phyloP scores from a whole-genome alignment of 2,113 vertebrate species.

The Thermophis baileyi region DNA sequence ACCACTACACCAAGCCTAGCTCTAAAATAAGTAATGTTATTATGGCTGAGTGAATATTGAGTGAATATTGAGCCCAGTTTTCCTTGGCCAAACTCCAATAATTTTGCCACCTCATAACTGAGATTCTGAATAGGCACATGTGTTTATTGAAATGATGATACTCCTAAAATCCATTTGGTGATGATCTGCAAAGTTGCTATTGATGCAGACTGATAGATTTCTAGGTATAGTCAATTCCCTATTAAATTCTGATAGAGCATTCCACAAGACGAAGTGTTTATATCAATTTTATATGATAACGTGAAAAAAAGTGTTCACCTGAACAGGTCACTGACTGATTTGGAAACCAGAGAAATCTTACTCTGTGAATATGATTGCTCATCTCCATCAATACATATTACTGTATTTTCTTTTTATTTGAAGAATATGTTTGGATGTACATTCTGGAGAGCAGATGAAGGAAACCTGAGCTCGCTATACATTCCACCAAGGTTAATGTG shows the following conservation, averaged over 20 bases:
- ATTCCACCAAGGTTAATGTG: conserved; percentile 45
- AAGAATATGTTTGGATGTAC: not conserved
- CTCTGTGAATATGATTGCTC: not conserved
- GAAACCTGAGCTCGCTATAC: conserved; percentile 24
- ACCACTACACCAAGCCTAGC: not conserved
- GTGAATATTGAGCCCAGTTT: not conserved
- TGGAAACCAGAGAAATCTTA: not conserved
- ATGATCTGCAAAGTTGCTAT: not conserved
- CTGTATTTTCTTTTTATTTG: not conserved
- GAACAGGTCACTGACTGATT: no score
- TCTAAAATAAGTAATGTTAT: not conserved
- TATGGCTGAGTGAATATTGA: not conserved
- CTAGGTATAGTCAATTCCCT: not conserved
- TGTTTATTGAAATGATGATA: not conserved
- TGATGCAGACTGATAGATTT: not conserved
- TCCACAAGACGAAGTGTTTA: not conserved
- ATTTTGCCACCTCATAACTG: not conserved
- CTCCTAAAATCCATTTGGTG: not conserved
- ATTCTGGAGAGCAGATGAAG: not conserved
- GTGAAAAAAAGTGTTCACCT: not conserved
- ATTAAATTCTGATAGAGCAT: not conserved
- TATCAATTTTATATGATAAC: not conserved
- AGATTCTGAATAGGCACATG: not conserved
- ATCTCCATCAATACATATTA: not conserved
- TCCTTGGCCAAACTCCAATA: not conserved